Percentiles rank a stretch among this genome's conserved stretches.
phyloP scores from a whole-genome alignment of 1,140 invertebrate species.

The Macrobrachium rosenbergii region DNA sequence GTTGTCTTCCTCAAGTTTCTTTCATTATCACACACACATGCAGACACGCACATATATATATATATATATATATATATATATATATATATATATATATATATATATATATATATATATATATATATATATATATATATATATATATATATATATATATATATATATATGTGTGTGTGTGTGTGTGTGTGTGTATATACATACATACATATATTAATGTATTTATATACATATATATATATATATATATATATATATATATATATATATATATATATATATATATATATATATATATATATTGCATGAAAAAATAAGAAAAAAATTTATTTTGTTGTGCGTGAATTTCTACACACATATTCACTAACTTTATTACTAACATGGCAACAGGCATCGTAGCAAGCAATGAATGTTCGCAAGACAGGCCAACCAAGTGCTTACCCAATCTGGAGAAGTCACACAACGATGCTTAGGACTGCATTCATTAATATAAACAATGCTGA shows the following conservation, averaged over 20 bases:
- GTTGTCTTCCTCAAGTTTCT: no score
- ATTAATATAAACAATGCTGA: neutral
- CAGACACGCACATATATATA: neutral
- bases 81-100: conserved; percentile 15
- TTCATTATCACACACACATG: neutral
- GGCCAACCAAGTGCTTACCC: no score
- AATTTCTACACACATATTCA: no score
- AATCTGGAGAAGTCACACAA: no score
- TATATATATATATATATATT: no score
- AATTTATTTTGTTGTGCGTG: no score
- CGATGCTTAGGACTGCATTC: neutral
- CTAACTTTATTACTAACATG: no score
- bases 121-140: conserved; percentile 3
- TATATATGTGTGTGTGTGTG: neutral
- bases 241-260: conserved; percentile 16
- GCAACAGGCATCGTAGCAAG: no score
- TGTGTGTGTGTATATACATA: neutral
- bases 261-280: conserved; percentile 9
- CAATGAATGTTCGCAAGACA: no score
- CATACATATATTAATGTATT: conserved; percentile 2
- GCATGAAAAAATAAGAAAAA: neutral
- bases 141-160: conserved; percentile 18
- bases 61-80: conserved; percentile 21
- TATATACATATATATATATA: conserved; percentile 32
- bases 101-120: neutral